Evolutionary conservation across 2,797 vertebrate species (phyloP).

Genomic region (Aplochiton taeniatus): DNA sequence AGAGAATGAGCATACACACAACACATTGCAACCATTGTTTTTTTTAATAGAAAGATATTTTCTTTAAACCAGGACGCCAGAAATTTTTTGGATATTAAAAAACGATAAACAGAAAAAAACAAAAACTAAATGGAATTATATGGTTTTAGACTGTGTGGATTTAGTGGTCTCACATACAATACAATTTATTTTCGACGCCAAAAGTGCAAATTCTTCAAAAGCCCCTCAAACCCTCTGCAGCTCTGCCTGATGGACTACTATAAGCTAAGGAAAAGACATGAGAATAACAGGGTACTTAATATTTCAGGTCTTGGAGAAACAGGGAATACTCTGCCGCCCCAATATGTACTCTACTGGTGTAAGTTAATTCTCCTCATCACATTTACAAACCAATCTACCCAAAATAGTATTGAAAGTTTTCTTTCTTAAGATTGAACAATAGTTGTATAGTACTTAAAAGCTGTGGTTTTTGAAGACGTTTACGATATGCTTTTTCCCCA

Average conservation of each 20-base stretch:
- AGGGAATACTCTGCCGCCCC: slow-evolving; percentile 60
- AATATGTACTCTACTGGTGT: slow-evolving; percentile 48
- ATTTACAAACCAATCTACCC: slow-evolving; percentile 61
- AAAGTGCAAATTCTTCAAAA: slow-evolving; percentile 83
- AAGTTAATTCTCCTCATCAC: slow-evolving; percentile 56
- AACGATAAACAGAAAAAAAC: slow-evolving; percentile 45
- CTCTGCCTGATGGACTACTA: slow-evolving; percentile 60
- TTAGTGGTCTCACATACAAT: slow-evolving; percentile 84
- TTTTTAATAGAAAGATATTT: slow-evolving; percentile 84
- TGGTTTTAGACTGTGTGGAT: slow-evolving; percentile 80
- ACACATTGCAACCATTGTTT: slow-evolving; percentile 71
- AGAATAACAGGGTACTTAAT: slow-evolving; percentile 54
- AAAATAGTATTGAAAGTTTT: slow-evolving; percentile 59
- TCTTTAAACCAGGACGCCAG: slow-evolving; percentile 83
- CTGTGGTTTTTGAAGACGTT: slow-evolving; percentile 31
- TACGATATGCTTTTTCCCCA: slow-evolving; percentile 30
- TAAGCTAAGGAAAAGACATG: slow-evolving; percentile 45
- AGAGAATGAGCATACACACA: slow-evolving; percentile 26
- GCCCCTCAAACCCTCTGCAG: slow-evolving; percentile 63
- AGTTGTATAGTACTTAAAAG: slow-evolving; percentile 35
- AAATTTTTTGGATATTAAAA: slow-evolving; percentile 80
- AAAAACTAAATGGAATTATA: slow-evolving; percentile 79
- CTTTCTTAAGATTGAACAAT: slow-evolving; percentile 49
- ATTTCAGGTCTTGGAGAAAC: slow-evolving; percentile 59
- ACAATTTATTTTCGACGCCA: slow-evolving; percentile 77